Base-by-base conservation (phyloP, 2,888 invertebrate species). In the Amblyteles armatorius region DNA sequence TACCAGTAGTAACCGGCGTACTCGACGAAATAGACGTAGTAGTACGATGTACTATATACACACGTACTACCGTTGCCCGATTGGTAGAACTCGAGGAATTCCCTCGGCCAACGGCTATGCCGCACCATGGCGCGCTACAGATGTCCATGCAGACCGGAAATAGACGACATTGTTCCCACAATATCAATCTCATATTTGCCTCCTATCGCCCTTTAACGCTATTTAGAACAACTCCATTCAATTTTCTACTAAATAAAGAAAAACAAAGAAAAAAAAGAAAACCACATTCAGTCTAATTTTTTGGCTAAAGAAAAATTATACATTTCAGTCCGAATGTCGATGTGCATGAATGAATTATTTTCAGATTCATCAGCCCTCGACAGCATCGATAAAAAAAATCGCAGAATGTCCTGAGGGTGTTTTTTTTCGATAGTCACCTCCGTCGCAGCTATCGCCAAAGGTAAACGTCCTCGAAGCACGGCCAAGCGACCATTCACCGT, bases 11-110 rank as follows among this genome's bases (percentile, higher is more conserved):
- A 73, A 65, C 55, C 76, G 76, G 57, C 71, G 83, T 76, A 83
- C 72, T 77, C 57, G 83, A 72, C 50, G 36, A 68, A 50, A 57
- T 36, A 52, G 63, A 33, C 79, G 74, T 79, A 79, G 79, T 76
- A 83, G 44, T 55, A 65, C 55, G 60, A 79, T 36, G 29, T 74
- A 69, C 69, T 55, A 69, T n/a, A 65, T 55, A 22, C 22, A 67
- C 55, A 40, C 55, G 16, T 55, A 57, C 9, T 16, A 33, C 19
- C 1, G 44, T 60, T 36, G 11, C 26, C 60, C 48, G 44, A 67
- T 77, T 67, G 77, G 65, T 71, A 65, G 29, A 26, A 60, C 60
- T 7, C 57, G 29, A 40, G 73, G 60, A 73, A 60, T 73, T 48
- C 29, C 73, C 44, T 73, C 44, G 57, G 22, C 73, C 60, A 55